Conservation (phyloP, 2,113 vertebrate genomes). For the Ptychochromis oligacanthus region DNA sequence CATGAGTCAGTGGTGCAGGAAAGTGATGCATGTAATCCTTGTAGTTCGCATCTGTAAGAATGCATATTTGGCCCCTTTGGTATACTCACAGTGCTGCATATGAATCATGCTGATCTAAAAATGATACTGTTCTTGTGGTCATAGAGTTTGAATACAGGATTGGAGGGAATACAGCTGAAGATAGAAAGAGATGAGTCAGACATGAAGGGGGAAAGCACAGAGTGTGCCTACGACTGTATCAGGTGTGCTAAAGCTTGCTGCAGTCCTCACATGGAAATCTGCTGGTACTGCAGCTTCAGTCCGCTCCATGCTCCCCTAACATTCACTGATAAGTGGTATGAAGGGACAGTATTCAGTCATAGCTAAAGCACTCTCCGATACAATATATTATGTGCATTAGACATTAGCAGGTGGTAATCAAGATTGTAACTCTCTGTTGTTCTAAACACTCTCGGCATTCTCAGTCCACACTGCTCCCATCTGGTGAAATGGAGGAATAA, state of each 20-base stretch:
- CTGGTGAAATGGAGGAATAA: conserved; percentile 46
- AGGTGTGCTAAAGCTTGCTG: conserved; percentile 23
- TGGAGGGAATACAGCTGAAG: conserved; percentile 57
- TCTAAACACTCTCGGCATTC: neutral
- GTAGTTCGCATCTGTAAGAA: neutral
- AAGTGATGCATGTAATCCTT: conserved; percentile 20
- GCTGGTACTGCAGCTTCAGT: conserved; percentile 33
- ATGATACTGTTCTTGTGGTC: conserved; percentile 7
- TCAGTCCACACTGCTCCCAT: conserved; percentile 47
- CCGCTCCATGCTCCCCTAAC: too few relatives aligned
- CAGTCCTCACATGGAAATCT: conserved; percentile 28
- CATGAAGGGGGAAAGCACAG: conserved; percentile 23
- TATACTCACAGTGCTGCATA: conserved; percentile 30
- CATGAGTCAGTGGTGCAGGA: conserved; percentile 34
- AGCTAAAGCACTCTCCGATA: neutral
- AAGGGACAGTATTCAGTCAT: neutral
- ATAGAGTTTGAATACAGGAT: conserved; percentile 23
- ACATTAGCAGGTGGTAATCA: neutral
- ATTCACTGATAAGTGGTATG: neutral
- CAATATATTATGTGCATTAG: neutral
- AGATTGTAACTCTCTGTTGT: neutral
- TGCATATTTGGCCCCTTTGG: conserved; percentile 6
- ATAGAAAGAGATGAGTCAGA: conserved; percentile 75
- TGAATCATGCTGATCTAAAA: conserved; percentile 55
- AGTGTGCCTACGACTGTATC: conserved; percentile 21